These are phyloP conservation scores for Callocephalon fimbriatum DNA, from an alignment of 2,113 vertebrate species.

Conservation along the genomic window DNA sequence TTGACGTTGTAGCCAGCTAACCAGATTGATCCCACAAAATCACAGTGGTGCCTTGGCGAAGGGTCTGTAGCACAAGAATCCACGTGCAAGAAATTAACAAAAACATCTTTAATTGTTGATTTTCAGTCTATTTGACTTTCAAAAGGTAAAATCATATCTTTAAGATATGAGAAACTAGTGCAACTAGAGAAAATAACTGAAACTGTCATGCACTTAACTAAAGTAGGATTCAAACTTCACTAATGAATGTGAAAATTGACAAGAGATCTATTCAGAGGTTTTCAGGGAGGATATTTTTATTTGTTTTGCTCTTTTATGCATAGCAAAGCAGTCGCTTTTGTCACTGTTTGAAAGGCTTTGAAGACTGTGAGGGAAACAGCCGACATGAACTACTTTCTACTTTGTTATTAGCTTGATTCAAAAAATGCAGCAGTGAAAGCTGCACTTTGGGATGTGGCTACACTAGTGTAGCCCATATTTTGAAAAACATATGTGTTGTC, in stretches of 20 bases:
- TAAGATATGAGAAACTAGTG: background rate
- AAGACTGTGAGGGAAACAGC: background rate
- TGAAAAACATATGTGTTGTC: slow-evolving; percentile 11
- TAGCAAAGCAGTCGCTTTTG: slow-evolving; percentile 26
- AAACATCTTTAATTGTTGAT: background rate
- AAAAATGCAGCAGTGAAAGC: background rate
- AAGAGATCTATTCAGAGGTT: background rate
- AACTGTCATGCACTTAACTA: background rate
- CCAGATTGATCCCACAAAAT: no score
- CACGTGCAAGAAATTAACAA: background rate
- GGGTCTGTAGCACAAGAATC: background rate
- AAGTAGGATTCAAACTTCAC: background rate
- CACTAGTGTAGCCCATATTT: background rate
- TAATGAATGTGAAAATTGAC: slow-evolving; percentile 17
- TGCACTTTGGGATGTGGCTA: background rate
- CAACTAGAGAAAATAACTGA: background rate
- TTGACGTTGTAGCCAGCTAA: no score
- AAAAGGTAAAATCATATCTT: background rate
- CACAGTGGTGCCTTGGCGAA: no score
- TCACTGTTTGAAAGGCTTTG: slow-evolving; percentile 38
- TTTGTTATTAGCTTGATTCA: background rate
- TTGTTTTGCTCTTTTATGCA: slow-evolving; percentile 25
- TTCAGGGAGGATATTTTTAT: slow-evolving; percentile 21
- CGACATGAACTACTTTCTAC: slow-evolving; percentile 28
- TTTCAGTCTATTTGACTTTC: background rate